phyloP scores from a whole-genome alignment of 1,140 invertebrate genomes.

The Galleria mellonella region DNA sequence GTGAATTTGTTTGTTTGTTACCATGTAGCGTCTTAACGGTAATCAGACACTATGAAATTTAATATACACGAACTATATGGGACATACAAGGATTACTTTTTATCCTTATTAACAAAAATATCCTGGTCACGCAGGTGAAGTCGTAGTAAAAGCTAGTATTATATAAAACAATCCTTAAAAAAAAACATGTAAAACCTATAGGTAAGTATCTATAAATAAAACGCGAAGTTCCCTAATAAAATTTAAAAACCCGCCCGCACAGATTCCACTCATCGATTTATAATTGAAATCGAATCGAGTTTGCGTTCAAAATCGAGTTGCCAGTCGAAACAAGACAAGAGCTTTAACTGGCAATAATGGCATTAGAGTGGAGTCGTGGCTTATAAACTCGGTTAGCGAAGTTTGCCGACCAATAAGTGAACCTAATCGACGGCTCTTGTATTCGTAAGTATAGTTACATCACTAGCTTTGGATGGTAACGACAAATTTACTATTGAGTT shows the following conservation, averaged over 20 bases:
- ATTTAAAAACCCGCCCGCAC: neutral
- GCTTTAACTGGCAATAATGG: slow-evolving; percentile 34
- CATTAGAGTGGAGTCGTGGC: slow-evolving; percentile 37
- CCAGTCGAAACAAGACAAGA: slow-evolving; percentile 39
- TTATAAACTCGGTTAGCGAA: slow-evolving; percentile 43
- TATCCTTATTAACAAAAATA: too few species aligned
- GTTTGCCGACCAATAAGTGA: slow-evolving; percentile 50
- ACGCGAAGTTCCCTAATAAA: slow-evolving; percentile 2
- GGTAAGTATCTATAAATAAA: slow-evolving; percentile 15
- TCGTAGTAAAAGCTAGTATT: too few species aligned
- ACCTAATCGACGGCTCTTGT: slow-evolving; percentile 32
- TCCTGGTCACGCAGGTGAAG: too few species aligned
- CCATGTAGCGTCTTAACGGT: too few species aligned
- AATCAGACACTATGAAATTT: too few species aligned
- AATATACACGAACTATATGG: too few species aligned
- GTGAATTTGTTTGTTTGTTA: too few species aligned
- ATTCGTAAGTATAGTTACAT: slow-evolving; percentile 14
- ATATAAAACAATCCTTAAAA: too few species aligned
- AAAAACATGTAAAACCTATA: too few species aligned
- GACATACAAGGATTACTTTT: too few species aligned
- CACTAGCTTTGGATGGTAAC: too few species aligned
- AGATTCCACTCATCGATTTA: slow-evolving; percentile 4
- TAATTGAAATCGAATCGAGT: slow-evolving; percentile 16
- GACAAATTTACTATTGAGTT: too few species aligned
- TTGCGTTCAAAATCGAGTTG: slow-evolving; percentile 28